Evolutionary conservation across 2,797 vertebrate genomes (phyloP).

Genomic region (Smutsia temminckii): DNA sequence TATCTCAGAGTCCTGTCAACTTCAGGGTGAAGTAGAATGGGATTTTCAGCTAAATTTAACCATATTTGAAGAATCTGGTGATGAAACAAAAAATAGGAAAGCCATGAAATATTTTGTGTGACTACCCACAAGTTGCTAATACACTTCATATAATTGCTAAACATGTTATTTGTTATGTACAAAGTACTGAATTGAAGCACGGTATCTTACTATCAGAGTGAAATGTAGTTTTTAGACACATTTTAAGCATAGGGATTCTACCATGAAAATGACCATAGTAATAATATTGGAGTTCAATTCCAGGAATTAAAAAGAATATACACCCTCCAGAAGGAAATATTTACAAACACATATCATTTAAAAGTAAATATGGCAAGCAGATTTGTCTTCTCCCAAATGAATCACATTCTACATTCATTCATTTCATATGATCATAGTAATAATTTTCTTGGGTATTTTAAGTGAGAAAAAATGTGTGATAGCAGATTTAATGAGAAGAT

Average conservation of each 20-base stretch:
- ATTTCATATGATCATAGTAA: not conserved
- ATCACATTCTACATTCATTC: not conserved
- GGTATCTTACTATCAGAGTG: not conserved
- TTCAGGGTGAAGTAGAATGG: not conserved
- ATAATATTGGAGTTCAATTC: not conserved
- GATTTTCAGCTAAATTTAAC: not conserved
- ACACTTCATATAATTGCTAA: slow-evolving; percentile 3
- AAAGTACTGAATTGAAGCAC: not conserved
- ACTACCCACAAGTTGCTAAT: not conserved
- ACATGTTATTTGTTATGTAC: not conserved
- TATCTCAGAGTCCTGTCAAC: not conserved
- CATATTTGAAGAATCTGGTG: not conserved
- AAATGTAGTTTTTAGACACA: not conserved
- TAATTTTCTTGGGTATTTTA: not conserved
- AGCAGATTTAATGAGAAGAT: not conserved
- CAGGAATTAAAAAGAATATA: not conserved
- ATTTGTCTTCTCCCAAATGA: not conserved
- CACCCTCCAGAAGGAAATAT: not conserved
- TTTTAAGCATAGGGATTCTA: not conserved
- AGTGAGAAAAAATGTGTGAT: not conserved
- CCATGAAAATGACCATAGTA: not conserved
- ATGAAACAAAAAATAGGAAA: not conserved
- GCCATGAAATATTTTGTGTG: not conserved
- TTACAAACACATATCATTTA: not conserved
- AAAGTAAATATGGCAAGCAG: not conserved